Evolutionary conservation across 2,113 vertebrate genomes (phyloP).

Genomic region (Passer montanus): DNA sequence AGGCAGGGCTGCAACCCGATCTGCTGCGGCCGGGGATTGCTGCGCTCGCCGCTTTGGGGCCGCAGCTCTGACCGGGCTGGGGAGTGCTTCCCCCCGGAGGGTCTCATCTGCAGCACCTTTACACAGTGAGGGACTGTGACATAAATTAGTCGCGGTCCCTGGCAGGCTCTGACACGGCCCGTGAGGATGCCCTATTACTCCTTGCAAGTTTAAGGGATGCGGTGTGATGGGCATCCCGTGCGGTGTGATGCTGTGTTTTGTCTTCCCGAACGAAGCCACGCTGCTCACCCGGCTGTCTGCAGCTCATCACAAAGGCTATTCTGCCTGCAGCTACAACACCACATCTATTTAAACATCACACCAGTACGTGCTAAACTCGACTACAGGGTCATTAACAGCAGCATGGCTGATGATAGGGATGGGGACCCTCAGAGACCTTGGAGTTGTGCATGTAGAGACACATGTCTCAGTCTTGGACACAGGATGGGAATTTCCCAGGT

Average conservation of each 20-base stretch:
- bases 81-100: slow-evolving; percentile 48
- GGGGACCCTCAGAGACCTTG: background rate
- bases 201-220: accelerated
- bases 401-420: background rate
- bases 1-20: slow-evolving; percentile 38
- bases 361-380: accelerated
- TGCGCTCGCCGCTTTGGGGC: too few relatives aligned
- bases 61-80: background rate
- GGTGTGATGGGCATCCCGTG: background rate
- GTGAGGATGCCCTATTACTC: accelerated
- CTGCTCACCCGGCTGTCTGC: background rate
- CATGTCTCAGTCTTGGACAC: background rate
- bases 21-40: background rate
- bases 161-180: accelerated
- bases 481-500: background rate
- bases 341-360: background rate
- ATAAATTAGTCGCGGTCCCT: accelerated
- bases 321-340: background rate
- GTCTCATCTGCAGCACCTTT: background rate
- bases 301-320: background rate
- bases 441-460: too few relatives aligned
- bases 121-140: background rate
- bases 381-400: background rate
- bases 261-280: background rate
- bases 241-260: background rate